Percentiles rank a stretch among this genome's conserved stretches.
Evolutionary conservation across 2,113 vertebrate species (phyloP).

Genomic region (Lanius ludovicianus): DNA sequence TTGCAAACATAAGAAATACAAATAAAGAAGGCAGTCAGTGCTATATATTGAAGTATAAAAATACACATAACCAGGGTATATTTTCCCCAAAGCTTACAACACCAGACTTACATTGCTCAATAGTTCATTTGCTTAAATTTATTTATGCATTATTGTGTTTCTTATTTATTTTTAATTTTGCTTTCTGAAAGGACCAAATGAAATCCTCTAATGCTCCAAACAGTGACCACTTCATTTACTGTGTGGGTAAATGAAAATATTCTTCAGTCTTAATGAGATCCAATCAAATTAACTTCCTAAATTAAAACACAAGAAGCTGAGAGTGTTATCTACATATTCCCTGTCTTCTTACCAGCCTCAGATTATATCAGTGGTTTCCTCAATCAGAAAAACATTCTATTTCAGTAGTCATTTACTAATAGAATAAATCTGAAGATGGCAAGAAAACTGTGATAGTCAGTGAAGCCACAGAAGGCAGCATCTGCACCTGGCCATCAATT

Average conservation of each 20-base stretch:
- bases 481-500: background rate
- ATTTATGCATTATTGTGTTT: background rate
- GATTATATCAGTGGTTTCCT: background rate
- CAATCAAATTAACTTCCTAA: background rate
- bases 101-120: background rate
- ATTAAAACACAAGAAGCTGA: background rate
- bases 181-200: background rate
- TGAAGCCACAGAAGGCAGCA: background rate
- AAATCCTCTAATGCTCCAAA: background rate
- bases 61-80: background rate
- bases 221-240: fast-evolving
- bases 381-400: background rate
- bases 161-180: background rate
- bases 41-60: background rate
- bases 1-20: background rate
- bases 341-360: background rate
- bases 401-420: background rate
- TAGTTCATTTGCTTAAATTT: background rate
- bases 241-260: background rate
- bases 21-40: background rate
- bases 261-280: background rate
- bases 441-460: background rate
- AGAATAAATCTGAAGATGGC: background rate
- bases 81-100: background rate
- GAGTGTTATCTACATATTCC: background rate